Evolutionary conservation across 2,113 vertebrate species (phyloP).

Genomic region (Alexandromys fortis): DNA sequence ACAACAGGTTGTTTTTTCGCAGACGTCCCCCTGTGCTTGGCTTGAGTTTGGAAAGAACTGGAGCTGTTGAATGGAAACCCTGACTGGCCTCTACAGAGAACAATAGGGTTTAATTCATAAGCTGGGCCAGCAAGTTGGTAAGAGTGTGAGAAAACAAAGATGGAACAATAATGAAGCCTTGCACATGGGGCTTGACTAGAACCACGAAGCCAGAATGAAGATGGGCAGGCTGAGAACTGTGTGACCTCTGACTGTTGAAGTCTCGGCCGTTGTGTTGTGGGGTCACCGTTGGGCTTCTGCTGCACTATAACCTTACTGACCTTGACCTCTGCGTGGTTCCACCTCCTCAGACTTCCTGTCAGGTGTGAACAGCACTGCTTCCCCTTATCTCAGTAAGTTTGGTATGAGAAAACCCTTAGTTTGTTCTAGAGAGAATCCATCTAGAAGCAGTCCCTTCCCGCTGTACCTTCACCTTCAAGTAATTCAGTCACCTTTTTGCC

Average conservation of each 20-base stretch:
- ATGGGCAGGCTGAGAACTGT: too few species aligned
- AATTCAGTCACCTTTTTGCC: background rate
- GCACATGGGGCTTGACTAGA: background rate
- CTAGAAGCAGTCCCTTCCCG: background rate
- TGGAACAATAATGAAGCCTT: background rate
- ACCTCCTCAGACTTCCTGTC: background rate
- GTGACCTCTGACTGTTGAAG: background rate
- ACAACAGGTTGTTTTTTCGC: conserved; percentile 84
- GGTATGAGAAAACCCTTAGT: background rate
- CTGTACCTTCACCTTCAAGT: background rate
- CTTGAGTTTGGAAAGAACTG: conserved; percentile 68
- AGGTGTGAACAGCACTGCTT: background rate
- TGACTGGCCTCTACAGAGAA: conserved; percentile 67
- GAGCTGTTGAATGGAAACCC: conserved; percentile 65
- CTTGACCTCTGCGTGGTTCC: background rate
- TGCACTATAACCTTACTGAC: background rate
- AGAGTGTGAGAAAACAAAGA: background rate
- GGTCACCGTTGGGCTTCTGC: background rate
- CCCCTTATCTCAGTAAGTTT: conserved; percentile 3
- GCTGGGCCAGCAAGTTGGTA: background rate
- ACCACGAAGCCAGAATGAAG: background rate
- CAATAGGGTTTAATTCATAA: conserved; percentile 14
- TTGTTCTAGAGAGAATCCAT: conserved; percentile 4
- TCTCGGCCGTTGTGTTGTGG: background rate
- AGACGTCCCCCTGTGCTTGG: conserved; percentile 66